Percentiles rank a stretch among this genome's conserved stretches.
phyloP scores from a whole-genome alignment of 2,797 vertebrate genomes.

The Siniperca obscura region DNA sequence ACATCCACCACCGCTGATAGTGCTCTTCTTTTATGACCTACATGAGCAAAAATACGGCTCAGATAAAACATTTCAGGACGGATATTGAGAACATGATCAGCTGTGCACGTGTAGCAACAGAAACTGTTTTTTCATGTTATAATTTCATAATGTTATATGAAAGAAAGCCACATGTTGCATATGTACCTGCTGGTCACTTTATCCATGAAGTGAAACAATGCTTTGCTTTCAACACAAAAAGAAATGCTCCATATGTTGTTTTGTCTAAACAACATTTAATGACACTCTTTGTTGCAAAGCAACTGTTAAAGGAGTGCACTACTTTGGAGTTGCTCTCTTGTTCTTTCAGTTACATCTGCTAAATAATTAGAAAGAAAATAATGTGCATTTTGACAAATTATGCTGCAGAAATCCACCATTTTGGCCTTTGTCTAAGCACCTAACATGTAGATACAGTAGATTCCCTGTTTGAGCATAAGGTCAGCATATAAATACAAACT shows the following conservation, averaged over 20 bases:
- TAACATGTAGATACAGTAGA: conserved; percentile 89
- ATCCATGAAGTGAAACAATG: conserved; percentile 25
- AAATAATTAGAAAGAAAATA: conserved; percentile 86
- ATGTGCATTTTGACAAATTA: conserved; percentile 84
- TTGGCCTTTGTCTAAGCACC: conserved; percentile 68
- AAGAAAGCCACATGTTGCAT: conserved; percentile 49
- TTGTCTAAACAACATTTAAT: conserved; percentile 39
- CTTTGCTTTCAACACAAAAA: conserved; percentile 22
- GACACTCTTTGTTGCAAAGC: conserved; percentile 33
- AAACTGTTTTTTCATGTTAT: conserved; percentile 19
- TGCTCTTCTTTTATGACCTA: conserved; percentile 73
- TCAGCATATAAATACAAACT: conserved; percentile 97
- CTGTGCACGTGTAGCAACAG: conserved; percentile 20
- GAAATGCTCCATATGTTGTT: conserved; percentile 40
- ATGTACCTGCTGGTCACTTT: conserved; percentile 44
- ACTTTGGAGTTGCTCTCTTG: conserved; percentile 24
- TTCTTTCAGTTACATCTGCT: conserved; percentile 85
- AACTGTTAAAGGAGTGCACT: conserved; percentile 29
- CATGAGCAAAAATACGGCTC: conserved; percentile 67
- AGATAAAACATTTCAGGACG: conserved; percentile 52
- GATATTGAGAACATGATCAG: conserved; percentile 69
- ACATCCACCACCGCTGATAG: conserved; percentile 72
- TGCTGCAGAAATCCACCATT: conserved; percentile 80
- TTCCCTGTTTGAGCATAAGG: conserved; percentile 89
- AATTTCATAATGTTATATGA: conserved; percentile 7